Base-by-base conservation (phyloP, 92 coral and sea anemone species). In the Desmophyllum pertusum region DNA sequence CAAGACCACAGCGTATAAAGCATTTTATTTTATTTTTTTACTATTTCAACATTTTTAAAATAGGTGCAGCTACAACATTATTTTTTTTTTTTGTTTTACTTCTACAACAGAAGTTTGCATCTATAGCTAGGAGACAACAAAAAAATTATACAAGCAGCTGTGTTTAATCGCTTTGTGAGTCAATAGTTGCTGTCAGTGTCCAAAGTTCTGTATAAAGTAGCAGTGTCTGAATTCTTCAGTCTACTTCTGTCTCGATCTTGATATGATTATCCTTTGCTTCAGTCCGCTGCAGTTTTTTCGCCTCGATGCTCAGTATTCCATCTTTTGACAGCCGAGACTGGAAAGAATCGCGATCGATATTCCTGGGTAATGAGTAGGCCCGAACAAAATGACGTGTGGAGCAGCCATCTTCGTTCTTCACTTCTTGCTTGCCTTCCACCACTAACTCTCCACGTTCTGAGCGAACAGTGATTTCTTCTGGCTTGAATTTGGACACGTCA, bases 391-490 rank as follows among this genome's bases (percentile, higher is more conserved):
- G 93, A 21, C 95, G 90, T 5, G 92, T 81, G 25, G 84, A 69
- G 51, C 42, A 77, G 18, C 88, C 91, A 1, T 91, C 95, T 2
- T 92, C 90, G 36, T 67, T 88, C 35, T 72, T 64, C 18, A 25
- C 38, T 35, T 92, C 90, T n/a, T 92, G 95, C 70, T 86, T 90
- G 5, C 93, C 95, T 33, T 90, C 76, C 50, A 92, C 93, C 29
- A 84, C 76, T 10, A 92, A 86, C 59, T 92, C 91, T 38, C 83
- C 90, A 40, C 86, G 90, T 72, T 88, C 88, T 31, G 86, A 83
- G 53, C 91, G 89, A 18, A 92, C 83, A 39, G 88, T 89, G 31
- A 92, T 91, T 18, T 92, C 95, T 45, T 92, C 90, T 59, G 95
- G 95, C 67, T 92, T 92, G 74, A 89, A 89, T 37, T 41, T 73